Evolutionary conservation across 2,797 vertebrate species (phyloP).

Genomic region (Melopsittacus undulatus): DNA sequence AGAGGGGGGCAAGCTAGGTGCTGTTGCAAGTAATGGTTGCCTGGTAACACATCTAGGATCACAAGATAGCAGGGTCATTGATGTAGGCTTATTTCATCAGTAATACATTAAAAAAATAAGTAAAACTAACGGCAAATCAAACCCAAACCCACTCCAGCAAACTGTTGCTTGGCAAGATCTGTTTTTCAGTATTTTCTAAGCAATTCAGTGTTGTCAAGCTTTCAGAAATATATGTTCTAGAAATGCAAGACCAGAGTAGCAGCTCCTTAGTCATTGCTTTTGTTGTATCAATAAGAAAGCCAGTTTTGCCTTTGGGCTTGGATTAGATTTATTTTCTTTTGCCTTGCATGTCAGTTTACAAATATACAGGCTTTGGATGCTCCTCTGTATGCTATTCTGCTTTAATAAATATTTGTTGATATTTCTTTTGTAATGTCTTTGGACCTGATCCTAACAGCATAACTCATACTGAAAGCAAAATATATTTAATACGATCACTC

Average conservation of each 20-base stretch:
- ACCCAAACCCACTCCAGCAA: neutral
- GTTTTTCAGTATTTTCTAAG: neutral
- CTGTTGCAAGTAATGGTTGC: constrained; percentile 29
- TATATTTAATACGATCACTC: neutral
- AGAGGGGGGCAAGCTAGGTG: neutral
- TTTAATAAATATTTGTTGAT: constrained; percentile 38
- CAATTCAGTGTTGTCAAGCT: neutral
- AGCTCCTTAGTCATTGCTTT: constrained; percentile 22
- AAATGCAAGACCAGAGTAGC: neutral
- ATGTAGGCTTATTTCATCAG: neutral
- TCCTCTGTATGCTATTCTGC: neutral
- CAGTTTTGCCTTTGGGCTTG: constrained; percentile 41
- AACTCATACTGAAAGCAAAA: neutral
- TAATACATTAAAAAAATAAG: neutral
- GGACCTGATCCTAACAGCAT: neutral
- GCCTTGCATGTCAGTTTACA: constrained; percentile 2
- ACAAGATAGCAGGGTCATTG: constrained; percentile 6
- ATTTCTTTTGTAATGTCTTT: constrained; percentile 6
- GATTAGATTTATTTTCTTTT: constrained; percentile 47
- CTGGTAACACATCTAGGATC: constrained; percentile 27
- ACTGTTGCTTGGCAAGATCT: neutral
- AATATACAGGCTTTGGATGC: neutral
- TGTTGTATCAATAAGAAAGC: constrained; percentile 15
- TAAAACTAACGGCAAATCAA: neutral
- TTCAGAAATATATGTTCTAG: neutral